Conservation (phyloP, 2,888 invertebrate genomes). For the Aricia artaxerxes region DNA sequence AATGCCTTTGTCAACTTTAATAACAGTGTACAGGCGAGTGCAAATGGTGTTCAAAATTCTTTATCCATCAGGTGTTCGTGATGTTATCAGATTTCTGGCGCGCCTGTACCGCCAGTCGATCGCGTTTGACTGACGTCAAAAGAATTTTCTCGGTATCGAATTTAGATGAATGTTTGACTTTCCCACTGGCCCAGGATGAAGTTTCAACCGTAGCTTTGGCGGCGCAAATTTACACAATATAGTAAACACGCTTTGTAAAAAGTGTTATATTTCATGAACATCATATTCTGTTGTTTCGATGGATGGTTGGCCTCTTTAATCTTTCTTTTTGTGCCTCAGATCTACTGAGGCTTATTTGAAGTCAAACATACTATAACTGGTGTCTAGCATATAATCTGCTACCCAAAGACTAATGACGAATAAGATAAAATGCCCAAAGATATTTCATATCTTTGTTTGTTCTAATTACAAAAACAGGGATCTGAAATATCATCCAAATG, state of each 20-base stretch:
- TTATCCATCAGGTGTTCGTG: slow-evolving; percentile 15
- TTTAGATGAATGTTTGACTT: slow-evolving; percentile 31
- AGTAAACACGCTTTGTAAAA: slow-evolving; percentile 22
- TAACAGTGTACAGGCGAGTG: not conserved
- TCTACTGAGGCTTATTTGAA: not conserved
- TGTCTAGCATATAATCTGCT: no score
- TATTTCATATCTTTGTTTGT: slow-evolving; percentile 55
- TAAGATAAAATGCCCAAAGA: slow-evolving; percentile 34
- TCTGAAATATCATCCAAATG: slow-evolving; percentile 64
- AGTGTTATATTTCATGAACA: not conserved
- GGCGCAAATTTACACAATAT: slow-evolving; percentile 10
- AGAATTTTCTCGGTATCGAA: slow-evolving; percentile 27
- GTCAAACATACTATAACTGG: no score
- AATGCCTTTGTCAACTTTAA: not conserved
- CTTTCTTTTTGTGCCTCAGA: not conserved
- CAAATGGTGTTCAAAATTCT: slow-evolving; percentile 5
- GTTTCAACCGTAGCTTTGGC: slow-evolving; percentile 22
- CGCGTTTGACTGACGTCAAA: slow-evolving; percentile 29
- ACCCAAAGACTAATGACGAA: not conserved
- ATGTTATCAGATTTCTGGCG: slow-evolving; percentile 26
- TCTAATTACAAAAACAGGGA: slow-evolving; percentile 62
- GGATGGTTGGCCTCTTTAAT: not conserved
- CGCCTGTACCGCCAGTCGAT: not conserved
- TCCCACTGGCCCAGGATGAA: slow-evolving; percentile 8
- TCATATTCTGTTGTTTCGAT: not conserved